Evolutionary conservation across 2,797 vertebrate species (phyloP).

Genomic region (Mycteria americana): DNA sequence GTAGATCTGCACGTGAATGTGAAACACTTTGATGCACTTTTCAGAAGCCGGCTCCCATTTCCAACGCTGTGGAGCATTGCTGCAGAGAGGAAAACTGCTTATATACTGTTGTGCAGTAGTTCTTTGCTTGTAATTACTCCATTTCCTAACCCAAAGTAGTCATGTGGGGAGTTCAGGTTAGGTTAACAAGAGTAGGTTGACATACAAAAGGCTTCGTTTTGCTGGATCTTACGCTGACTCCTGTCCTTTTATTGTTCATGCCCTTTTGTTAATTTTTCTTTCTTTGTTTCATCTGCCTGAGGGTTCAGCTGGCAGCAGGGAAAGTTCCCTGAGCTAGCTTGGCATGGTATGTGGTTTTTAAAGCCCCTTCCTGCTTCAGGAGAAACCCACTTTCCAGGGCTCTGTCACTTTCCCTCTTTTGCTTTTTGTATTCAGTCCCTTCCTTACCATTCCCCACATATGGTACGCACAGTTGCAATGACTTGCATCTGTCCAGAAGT

Average conservation of each 20-base stretch:
- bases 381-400: neutral
- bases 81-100: neutral
- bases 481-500: constrained; percentile 49
- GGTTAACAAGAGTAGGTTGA: constrained; percentile 31
- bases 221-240: neutral
- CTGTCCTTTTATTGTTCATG: neutral
- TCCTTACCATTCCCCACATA: neutral
- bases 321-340: neutral
- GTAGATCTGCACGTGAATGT: neutral
- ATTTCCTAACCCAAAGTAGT: neutral
- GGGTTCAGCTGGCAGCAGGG: neutral
- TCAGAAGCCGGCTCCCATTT: neutral
- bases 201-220: neutral
- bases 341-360: neutral
- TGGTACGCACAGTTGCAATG: neutral
- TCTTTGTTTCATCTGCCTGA: neutral
- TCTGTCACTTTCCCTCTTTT: constrained; percentile 15
- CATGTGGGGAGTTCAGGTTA: neutral
- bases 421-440: neutral
- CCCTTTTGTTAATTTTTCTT: constrained; percentile 12
- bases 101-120: neutral
- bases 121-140: neutral
- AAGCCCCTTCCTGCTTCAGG: neutral
- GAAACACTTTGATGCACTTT: neutral
- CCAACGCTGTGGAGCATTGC: neutral